Base-by-base conservation (phyloP, 2,113 vertebrate species). In the Urocitellus parryii region DNA sequence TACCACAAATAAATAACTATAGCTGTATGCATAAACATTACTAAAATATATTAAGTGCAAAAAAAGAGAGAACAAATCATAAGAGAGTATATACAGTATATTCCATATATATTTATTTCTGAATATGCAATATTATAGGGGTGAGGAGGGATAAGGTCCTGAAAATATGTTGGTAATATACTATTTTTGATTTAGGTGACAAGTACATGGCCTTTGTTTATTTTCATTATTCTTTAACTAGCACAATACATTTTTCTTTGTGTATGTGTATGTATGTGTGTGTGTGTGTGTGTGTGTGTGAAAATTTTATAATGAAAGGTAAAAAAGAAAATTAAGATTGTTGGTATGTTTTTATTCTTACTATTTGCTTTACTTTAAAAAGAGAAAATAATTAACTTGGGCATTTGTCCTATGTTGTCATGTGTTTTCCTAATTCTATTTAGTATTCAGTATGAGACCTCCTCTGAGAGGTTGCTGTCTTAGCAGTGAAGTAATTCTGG, bases 401-500 rank as follows among this genome's bases (percentile, higher is more conserved):
- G 14, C n/a, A 4, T 51, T 97, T 82, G 39, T 93, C 63, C 88
- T 96, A 48, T 58, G 72, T 34, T 94, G 82, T 95, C 56, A 67
- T 91, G 77, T 95, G 72, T 85, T 97, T 98, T 97, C 42, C 83
- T 37, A 56, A 48, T 92, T 77, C 72, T 97, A 22, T 65, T 91
- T 97, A 77, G 39, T 61, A 92, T 84, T 87, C 92, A 70, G 12
- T 37, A 53, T 77, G n/a, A n/a, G n/a, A 25, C 10, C 65, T 95
- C 70, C 32, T 68, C 80, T 73, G 25, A 95, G 84, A 91, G 42
- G 65, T 10, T 78, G 29, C 25, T 67, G 25, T 72, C 76, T 90
- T 65, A 96, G 68, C 79, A 80, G 22, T 90, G 73, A 42, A 96
- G 65, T 58, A 93, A 90, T 97, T 97, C 93, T 97, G 83, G n/a